A percentile compares a stretch with the other conserved stretches of the same genome.
phyloP scores from a whole-genome alignment of 1,140 invertebrate genomes.

The Branchinecta lynchi region DNA sequence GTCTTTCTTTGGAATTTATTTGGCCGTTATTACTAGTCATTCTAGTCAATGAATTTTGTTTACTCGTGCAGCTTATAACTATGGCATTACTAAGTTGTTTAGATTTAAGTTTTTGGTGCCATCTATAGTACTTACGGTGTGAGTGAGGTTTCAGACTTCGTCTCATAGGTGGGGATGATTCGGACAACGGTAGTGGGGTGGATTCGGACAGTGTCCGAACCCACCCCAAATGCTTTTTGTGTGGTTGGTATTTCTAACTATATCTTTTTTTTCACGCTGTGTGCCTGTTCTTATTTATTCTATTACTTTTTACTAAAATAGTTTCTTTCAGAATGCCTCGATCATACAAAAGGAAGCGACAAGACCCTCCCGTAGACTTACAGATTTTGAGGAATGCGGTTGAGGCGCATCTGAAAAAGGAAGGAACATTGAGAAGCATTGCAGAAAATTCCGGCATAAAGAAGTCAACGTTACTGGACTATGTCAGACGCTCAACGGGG shows the following conservation, averaged over 20 bases:
- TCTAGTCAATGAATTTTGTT: no score
- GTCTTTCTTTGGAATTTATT: no score
- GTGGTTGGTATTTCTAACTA: no score
- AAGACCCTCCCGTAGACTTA: not conserved
- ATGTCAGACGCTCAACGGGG: not conserved
- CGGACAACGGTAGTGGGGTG: not conserved
- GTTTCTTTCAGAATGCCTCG: slow-evolving; percentile 1
- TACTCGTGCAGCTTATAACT: no score
- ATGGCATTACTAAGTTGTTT: no score
- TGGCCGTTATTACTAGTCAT: no score
- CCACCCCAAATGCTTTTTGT: not conserved
- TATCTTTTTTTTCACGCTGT: not conserved
- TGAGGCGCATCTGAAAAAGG: not conserved
- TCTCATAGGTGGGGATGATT: not conserved
- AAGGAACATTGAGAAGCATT: not conserved
- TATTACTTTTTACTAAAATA: not conserved
- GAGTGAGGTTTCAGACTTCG: slow-evolving; percentile 4
- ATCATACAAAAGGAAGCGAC: slow-evolving; percentile 9
- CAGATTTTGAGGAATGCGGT: not conserved
- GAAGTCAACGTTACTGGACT: slow-evolving; percentile 5
- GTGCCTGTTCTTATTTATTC: not conserved
- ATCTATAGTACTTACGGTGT: not conserved
- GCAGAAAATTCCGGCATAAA: slow-evolving; percentile 5
- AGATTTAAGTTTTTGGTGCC: slow-evolving; percentile 3
- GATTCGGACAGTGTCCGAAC: slow-evolving; percentile 1